Percentiles rank a stretch among this genome's conserved stretches.
phyloP scores from a whole-genome alignment of 2,888 invertebrate species.

The Melipona beecheii region DNA sequence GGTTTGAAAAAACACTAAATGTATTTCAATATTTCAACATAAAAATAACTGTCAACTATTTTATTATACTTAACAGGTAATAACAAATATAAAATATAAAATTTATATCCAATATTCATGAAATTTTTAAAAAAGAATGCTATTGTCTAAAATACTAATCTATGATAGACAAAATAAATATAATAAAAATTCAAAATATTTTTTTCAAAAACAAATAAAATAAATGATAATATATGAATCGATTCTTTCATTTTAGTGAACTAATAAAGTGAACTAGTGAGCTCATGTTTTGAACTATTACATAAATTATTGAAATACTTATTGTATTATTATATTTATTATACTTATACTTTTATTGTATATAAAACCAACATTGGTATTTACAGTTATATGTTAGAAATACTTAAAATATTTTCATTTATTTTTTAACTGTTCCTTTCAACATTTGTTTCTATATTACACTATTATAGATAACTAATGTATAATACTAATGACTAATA shows the following conservation, averaged over 20 bases:
- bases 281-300: background rate
- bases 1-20: background rate
- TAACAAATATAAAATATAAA: slow-evolving; percentile 3
- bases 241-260: background rate
- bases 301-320: background rate
- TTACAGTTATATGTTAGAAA: background rate
- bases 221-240: background rate
- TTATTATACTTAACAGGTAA: background rate
- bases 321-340: background rate
- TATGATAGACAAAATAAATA: background rate
- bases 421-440: background rate
- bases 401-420: background rate
- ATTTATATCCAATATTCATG: too few species aligned
- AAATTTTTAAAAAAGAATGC: too few species aligned
- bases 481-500: background rate
- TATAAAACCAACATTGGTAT: slow-evolving; percentile 5
- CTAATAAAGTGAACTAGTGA: too few species aligned
- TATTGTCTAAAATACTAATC: background rate
- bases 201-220: background rate
- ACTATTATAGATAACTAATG: background rate
- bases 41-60: background rate
- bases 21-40: background rate
- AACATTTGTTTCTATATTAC: background rate
- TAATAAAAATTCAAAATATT: background rate
- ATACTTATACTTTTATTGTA: background rate